These are phyloP conservation scores for Passer domesticus DNA, from an alignment of 2,113 vertebrate genomes.

Conservation along the genomic window DNA sequence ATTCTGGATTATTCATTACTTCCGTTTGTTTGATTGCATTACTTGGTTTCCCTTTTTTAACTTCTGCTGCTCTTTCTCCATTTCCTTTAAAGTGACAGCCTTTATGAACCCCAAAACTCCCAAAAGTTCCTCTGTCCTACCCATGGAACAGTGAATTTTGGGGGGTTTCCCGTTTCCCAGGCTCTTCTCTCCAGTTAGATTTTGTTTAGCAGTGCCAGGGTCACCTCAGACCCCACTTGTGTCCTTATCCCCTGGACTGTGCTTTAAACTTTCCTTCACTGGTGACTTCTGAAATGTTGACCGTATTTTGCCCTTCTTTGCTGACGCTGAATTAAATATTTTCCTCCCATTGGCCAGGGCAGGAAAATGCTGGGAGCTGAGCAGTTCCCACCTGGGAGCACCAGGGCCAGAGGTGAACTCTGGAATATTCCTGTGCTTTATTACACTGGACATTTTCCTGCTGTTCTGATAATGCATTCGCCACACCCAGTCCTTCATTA, in stretches of 20 bases:
- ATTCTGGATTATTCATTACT: neutral
- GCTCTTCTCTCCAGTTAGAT: neutral
- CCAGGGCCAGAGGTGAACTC: constrained; percentile 27
- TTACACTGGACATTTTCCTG: constrained; percentile 50
- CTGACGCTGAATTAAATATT: constrained; percentile 19
- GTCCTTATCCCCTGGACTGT: neutral
- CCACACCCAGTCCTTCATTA: constrained; percentile 16
- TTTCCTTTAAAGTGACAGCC: neutral
- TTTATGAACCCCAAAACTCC: neutral
- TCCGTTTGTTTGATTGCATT: neutral
- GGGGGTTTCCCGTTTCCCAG: neutral
- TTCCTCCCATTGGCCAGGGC: neutral
- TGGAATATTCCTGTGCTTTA: constrained; percentile 35
- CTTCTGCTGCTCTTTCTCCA: neutral
- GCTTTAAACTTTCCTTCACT: neutral
- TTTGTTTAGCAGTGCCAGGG: neutral
- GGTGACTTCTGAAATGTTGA: neutral
- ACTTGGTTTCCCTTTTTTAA: neutral
- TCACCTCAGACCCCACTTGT: fast-evolving
- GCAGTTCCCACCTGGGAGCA: constrained; percentile 51
- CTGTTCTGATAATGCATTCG: neutral
- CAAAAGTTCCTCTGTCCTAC: neutral
- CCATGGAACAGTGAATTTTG: neutral
- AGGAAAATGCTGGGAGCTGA: constrained; percentile 45
- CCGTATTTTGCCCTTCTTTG: neutral